phyloP scores from a whole-genome alignment of 2,113 vertebrate species.

The Brienomyrus longianalis region DNA sequence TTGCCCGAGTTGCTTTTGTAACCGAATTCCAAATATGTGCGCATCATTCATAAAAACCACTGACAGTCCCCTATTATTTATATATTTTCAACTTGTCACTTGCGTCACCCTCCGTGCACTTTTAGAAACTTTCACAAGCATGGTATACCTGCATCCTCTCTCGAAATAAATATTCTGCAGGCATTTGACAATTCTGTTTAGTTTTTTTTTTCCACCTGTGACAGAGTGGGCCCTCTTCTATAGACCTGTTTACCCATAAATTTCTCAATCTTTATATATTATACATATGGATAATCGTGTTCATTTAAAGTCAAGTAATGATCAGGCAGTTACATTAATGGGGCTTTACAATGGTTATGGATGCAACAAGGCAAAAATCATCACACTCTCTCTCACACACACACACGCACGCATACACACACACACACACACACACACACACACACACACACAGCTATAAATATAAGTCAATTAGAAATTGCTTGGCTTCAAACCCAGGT shows the following conservation, averaged over 20 bases:
- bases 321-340: neutral
- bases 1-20: conserved; percentile 30
- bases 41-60: conserved; percentile 54
- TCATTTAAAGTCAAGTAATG: neutral
- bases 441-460: neutral
- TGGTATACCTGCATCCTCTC: neutral
- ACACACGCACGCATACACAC: neutral
- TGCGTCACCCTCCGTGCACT: neutral
- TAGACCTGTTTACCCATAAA: neutral
- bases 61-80: conserved; percentile 21
- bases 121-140: neutral
- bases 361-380: neutral
- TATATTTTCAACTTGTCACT: neutral
- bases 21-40: conserved; percentile 40
- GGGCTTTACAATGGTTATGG: neutral
- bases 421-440: neutral
- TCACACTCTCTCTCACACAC: neutral
- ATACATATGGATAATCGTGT: neutral
- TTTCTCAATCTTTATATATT: neutral
- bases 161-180: neutral
- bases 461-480: neutral
- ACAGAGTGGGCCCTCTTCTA: neutral
- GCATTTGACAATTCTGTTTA: neutral
- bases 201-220: neutral
- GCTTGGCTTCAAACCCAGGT: neutral